Base-by-base conservation (phyloP, 1,140 invertebrate genomes). In the Eupristina koningsbergeri region DNA sequence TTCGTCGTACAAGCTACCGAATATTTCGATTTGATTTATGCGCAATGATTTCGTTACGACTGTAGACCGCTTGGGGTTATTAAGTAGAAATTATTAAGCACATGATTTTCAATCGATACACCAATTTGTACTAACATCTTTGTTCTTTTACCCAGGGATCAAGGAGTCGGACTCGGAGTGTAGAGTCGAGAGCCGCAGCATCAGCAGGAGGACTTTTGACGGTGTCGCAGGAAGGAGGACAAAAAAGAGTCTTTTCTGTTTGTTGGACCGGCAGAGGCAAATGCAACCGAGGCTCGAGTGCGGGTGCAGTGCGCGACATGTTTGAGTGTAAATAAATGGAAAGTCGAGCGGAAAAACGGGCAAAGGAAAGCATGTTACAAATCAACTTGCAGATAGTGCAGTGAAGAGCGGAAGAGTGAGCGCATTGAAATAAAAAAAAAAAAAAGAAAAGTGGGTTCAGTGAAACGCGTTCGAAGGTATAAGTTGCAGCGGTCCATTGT, bases 341-440 rank as follows among this genome's bases (percentile, higher is more conserved):
- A 86, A 84, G 69, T 73, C 58, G 64, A 71, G 85, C 76, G 85
- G 69, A 89, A 80, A 75, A 85, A 88, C 36, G 84, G 71, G 86
- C 84, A 85, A 85, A 83, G 82, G 76, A 86, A 81, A 29, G 78
- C 75, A 86, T 84, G 86, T 85, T 71, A 76, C 71, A 85, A 84
- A 82, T 84, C 79, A 88, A 83, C 29, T 74, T 5, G 11, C 39
- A 17, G 41, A 74, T 74, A 50, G 63, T 63, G 67, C 39, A 47
- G 75, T 73, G 80, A 67, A 47, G 58, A 81, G 34, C 45, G 63
- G 15, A 74, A 50, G 73, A 74, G 45, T 79, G 64, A 79, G 74
- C n/a, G 64, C 67, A 58, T 29, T 45, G 45, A 71, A 31, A 73
- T 45, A n/a, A 69, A 71, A 31, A 58, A 80, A 71, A 45, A 71